A percentile compares a stretch with the other conserved stretches of the same genome.
These are phyloP conservation scores for Eledone cirrhosa DNA, from an alignment of 2,888 invertebrate genomes.

Conservation along the genomic window DNA sequence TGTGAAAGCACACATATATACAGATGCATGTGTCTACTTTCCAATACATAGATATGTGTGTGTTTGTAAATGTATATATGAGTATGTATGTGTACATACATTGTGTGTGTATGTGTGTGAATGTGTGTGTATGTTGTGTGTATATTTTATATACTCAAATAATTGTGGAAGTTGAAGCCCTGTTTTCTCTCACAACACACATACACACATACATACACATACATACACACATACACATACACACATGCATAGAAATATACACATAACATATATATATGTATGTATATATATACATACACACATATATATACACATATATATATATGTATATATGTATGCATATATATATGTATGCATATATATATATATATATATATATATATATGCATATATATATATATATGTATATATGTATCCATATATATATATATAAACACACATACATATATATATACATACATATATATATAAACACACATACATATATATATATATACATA, in stretches of 20 bases:
- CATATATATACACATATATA: neutral
- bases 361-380: neutral
- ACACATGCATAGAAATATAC: neutral
- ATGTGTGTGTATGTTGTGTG: neutral
- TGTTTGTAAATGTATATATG: too few relatives aligned
- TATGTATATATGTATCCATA: neutral
- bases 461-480: neutral
- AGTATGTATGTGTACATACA: too few relatives aligned
- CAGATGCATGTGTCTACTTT: too few relatives aligned
- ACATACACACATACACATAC: neutral
- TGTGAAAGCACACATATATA: too few relatives aligned
- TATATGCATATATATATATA: neutral
- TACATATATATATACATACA: neutral
- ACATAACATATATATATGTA: neutral
- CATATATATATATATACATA: neutral
- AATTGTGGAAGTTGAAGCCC: too few relatives aligned
- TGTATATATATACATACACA: neutral
- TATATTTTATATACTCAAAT: too few relatives aligned
- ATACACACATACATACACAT: too few relatives aligned
- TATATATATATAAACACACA: neutral
- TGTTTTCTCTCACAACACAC: too few relatives aligned
- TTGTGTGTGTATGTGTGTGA: too few relatives aligned
- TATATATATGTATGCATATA: neutral
- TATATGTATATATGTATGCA: neutral
- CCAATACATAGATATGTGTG: too few relatives aligned